These are phyloP conservation scores for Coregonus suidteri DNA, from an alignment of 2,797 vertebrate species.

Conservation along the genomic window DNA sequence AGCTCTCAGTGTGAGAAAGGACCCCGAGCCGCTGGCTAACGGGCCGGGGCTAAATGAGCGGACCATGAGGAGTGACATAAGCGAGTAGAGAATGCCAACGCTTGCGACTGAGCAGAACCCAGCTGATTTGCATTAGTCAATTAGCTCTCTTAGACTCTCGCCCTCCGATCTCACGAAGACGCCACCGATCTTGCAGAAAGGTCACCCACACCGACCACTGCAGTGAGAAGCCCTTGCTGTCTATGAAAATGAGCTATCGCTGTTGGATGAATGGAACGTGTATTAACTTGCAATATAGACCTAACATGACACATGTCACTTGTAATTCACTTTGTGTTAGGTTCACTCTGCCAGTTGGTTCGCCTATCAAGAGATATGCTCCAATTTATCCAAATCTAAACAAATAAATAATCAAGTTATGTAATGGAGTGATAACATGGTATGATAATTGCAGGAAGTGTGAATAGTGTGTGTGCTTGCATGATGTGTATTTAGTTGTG, in stretches of 20 bases:
- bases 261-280: background rate
- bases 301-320: background rate
- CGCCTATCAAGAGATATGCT: background rate
- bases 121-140: slow-evolving; percentile 21
- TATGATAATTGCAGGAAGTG: background rate
- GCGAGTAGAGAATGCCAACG: background rate
- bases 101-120: slow-evolving; percentile 5
- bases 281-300: background rate
- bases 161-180: slow-evolving; percentile 1
- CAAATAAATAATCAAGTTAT: background rate
- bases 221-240: background rate
- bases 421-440: background rate
- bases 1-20: slow-evolving; percentile 61
- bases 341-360: background rate
- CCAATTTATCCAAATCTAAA: background rate
- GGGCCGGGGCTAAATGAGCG: slow-evolving; percentile 30
- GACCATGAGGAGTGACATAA: slow-evolving; percentile 21
- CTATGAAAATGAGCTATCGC: background rate
- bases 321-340: background rate
- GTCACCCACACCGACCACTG: background rate
- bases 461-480: background rate
- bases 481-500: background rate
- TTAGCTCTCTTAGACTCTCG: background rate
- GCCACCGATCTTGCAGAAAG: slow-evolving; percentile 1
- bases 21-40: slow-evolving; percentile 30